Percentiles rank a stretch among this genome's conserved stretches.
These are phyloP conservation scores for Unio pictorum DNA, from an alignment of 2,888 invertebrate species.

Conservation along the genomic window DNA sequence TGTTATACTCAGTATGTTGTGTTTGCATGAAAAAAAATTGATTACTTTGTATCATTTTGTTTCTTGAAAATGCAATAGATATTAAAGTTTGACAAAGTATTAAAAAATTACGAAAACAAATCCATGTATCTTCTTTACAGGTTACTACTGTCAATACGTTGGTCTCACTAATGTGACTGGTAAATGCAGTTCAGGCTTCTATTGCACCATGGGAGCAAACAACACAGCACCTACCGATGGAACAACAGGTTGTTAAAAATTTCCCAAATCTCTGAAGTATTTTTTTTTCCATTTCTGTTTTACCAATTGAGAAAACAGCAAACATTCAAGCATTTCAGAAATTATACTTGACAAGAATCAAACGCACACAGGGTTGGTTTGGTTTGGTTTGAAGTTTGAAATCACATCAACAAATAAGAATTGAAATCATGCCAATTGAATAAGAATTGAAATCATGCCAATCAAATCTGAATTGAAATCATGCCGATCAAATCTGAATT, in stretches of 20 bases:
- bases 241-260: slow-evolving; percentile 38
- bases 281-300: background rate
- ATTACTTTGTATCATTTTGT: background rate
- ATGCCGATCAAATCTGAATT: no score
- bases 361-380: no score
- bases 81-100: background rate
- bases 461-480: no score
- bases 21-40: no score
- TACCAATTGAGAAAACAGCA: no score
- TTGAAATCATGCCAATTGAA: no score
- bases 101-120: background rate
- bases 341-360: no score
- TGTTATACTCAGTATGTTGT: no score
- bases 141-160: slow-evolving; percentile 58
- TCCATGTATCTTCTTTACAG: slow-evolving; percentile 24
- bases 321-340: no score
- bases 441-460: no score
- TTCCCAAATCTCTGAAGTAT: background rate
- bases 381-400: no score
- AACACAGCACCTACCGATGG: slow-evolving; percentile 56
- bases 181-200: slow-evolving; percentile 55
- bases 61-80: background rate
- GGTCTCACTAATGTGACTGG: slow-evolving; percentile 57
- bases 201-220: slow-evolving; percentile 55
- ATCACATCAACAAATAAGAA: no score